Percentiles rank a stretch among this genome's conserved stretches.
phyloP scores from a whole-genome alignment of 2,888 invertebrate species.

The Teleiodes luculella region DNA sequence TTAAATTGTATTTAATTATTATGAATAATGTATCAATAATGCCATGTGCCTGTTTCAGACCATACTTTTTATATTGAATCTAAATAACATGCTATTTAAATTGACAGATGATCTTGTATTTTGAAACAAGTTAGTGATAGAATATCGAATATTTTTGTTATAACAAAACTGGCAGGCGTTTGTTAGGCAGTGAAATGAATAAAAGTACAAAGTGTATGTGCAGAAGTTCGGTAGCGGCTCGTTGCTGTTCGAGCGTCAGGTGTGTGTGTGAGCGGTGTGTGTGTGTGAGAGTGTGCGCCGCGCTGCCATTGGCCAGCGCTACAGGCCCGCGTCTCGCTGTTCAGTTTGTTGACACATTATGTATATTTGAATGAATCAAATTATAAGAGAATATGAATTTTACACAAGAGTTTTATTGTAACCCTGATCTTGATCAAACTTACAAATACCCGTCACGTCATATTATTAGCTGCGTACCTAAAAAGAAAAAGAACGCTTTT shows the following conservation, averaged over 20 bases:
- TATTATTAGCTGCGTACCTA: too few relatives aligned
- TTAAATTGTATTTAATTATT: too few relatives aligned
- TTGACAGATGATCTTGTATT: constrained; percentile 10
- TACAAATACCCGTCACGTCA: background rate
- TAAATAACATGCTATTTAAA: too few relatives aligned
- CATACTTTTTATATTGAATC: too few relatives aligned
- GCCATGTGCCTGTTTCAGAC: too few relatives aligned
- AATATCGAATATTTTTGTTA: background rate
- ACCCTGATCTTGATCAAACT: background rate
- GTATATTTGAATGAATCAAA: constrained; percentile 79
- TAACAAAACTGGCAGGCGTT: constrained; percentile 35
- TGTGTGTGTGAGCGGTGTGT: constrained; percentile 38
- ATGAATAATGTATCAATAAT: too few relatives aligned
- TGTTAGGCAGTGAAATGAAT: constrained; percentile 31
- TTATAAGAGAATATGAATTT: constrained; percentile 78
- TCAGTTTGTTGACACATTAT: constrained; percentile 77
- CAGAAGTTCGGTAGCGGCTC: constrained; percentile 70
- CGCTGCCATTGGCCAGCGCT: constrained; percentile 32
- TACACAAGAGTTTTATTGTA: constrained; percentile 43
- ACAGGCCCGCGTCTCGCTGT: constrained; percentile 70
- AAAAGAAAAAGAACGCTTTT: too few relatives aligned
- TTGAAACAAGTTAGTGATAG: constrained; percentile 12
- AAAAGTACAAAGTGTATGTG: constrained; percentile 73
- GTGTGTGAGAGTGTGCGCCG: constrained; percentile 34
- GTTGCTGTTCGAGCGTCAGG: constrained; percentile 41